phyloP scores from a whole-genome alignment of 2,888 invertebrate species.

The Colostygia pectinataria region DNA sequence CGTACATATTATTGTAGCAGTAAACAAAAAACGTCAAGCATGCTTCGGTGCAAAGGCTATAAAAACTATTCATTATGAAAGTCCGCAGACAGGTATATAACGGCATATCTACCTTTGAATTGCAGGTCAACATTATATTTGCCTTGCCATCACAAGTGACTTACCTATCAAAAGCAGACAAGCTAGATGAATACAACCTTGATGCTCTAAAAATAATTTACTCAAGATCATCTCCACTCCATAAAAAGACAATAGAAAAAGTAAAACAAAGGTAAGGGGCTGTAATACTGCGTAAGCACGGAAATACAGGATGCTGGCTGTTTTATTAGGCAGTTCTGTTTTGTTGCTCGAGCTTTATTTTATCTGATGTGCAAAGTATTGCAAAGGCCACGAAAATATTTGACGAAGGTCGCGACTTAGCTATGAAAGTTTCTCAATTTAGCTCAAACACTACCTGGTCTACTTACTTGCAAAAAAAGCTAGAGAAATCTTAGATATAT shows the following conservation, averaged over 20 bases:
- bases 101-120: conserved; percentile 24
- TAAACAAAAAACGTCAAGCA: too few relatives aligned
- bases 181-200: conserved; percentile 47
- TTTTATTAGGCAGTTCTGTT: conserved; percentile 30
- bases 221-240: conserved; percentile 60
- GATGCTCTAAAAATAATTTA: conserved; percentile 62
- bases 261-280: conserved; percentile 54
- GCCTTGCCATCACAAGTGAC: conserved; percentile 52
- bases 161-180: conserved; percentile 50
- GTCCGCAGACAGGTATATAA: too few relatives aligned
- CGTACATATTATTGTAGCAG: too few relatives aligned
- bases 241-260: conserved; percentile 57
- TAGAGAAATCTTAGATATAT: too few relatives aligned
- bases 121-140: conserved; percentile 60
- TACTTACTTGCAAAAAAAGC: too few relatives aligned
- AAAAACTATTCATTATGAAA: too few relatives aligned
- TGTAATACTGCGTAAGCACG: conserved; percentile 24
- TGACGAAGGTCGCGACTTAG: background rate
- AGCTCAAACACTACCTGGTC: too few relatives aligned
- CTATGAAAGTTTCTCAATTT: too few relatives aligned
- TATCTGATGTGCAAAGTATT: background rate
- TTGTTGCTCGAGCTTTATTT: conserved; percentile 12
- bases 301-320: conserved; percentile 22
- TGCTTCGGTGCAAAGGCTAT: too few relatives aligned
- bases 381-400: background rate